These are phyloP conservation scores for Rachycentron canadum DNA, from an alignment of 2,797 vertebrate species.

Conservation along the genomic window DNA sequence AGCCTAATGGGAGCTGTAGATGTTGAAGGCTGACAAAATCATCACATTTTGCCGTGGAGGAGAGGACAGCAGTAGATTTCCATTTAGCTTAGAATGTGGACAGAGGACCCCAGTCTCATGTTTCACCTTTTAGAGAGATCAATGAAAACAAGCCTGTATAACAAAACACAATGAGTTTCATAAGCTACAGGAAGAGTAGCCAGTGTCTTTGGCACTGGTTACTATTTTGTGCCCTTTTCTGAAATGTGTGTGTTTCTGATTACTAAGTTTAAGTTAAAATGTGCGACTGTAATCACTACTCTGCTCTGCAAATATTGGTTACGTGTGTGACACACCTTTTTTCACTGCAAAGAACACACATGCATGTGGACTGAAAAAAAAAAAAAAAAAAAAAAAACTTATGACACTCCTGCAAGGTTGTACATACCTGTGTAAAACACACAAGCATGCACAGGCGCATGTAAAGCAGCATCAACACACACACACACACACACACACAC, in stretches of 20 bases:
- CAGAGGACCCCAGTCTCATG: not conserved
- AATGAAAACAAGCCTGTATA: not conserved
- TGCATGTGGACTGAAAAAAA: not conserved
- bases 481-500: no score
- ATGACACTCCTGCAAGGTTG: slow-evolving; percentile 22
- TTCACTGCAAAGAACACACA: not conserved
- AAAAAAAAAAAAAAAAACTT: not conserved
- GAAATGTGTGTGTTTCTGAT: not conserved
- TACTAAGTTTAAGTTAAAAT: not conserved
- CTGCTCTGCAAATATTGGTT: not conserved
- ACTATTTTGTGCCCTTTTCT: not conserved
- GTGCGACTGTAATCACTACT: not conserved
- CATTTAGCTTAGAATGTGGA: not conserved
- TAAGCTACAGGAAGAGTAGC: not conserved
- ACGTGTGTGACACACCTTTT: not conserved
- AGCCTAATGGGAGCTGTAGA: not conserved
- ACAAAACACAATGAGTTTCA: not conserved
- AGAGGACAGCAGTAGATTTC: not conserved
- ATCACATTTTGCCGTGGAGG: not conserved
- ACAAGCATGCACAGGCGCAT: not conserved
- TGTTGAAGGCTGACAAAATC: not conserved
- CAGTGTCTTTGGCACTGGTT: no score
- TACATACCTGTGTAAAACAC: not conserved
- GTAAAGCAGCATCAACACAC: not conserved
- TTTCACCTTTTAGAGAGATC: not conserved